phyloP scores from a whole-genome alignment of 2,797 vertebrate genomes.

The Hemitrygon akajei region DNA sequence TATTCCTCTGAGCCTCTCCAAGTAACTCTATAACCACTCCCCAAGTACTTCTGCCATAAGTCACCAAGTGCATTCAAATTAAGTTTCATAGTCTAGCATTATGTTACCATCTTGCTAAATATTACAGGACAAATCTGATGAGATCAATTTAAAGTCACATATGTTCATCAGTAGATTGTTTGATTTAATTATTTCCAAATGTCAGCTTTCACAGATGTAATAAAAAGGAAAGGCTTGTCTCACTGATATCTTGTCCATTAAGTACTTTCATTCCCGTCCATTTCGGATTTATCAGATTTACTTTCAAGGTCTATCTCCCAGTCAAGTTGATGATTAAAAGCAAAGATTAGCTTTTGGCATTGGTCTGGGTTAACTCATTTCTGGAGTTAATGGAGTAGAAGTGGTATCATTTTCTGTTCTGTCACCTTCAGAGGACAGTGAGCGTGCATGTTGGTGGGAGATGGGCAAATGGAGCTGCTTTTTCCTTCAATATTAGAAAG shows the following conservation, averaged over 20 bases:
- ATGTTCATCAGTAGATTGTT: constrained; percentile 9
- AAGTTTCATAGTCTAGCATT: neutral
- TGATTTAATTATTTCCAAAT: constrained; percentile 27
- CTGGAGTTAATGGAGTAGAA: neutral
- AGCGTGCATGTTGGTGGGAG: too few relatives aligned
- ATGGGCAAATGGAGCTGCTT: neutral
- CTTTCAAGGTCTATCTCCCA: constrained; percentile 22
- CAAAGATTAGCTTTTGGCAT: neutral
- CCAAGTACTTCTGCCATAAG: too few relatives aligned
- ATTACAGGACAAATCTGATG: constrained; percentile 1
- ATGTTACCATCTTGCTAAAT: neutral
- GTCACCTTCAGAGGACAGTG: neutral
- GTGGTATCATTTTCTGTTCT: neutral
- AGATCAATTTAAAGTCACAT: neutral
- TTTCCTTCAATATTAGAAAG: neutral
- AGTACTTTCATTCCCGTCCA: constrained; percentile 20
- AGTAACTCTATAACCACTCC: neutral
- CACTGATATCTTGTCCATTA: constrained; percentile 26
- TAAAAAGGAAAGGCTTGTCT: neutral
- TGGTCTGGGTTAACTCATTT: neutral
- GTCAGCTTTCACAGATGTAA: constrained; percentile 7
- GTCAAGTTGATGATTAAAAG: constrained; percentile 18
- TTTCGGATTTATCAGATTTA: constrained; percentile 17
- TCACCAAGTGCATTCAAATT: neutral
- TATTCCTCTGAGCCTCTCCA: neutral